These are phyloP conservation scores for Tragopan temminckii DNA, from an alignment of 2,797 vertebrate species.

Conservation along the genomic window DNA sequence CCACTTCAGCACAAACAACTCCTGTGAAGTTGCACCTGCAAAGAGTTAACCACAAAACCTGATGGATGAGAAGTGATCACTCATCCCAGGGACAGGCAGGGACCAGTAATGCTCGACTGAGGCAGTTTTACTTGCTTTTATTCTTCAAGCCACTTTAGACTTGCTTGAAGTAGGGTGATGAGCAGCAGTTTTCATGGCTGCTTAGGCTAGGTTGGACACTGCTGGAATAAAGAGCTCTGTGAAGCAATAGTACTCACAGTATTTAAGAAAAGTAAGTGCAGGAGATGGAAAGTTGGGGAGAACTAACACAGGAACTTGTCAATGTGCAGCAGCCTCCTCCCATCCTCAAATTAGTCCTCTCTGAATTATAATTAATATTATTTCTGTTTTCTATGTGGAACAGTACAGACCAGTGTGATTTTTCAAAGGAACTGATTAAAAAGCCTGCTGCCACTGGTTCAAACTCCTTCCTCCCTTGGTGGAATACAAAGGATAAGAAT, in stretches of 20 bases:
- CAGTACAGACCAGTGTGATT: slow-evolving; percentile 3
- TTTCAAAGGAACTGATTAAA: slow-evolving; percentile 35
- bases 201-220: not conserved
- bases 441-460: not conserved
- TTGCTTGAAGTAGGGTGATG: not conserved
- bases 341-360: not conserved
- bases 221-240: not conserved
- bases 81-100: not conserved
- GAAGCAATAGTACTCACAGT: not conserved
- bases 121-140: not conserved
- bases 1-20: slow-evolving; percentile 1
- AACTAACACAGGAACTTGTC: not conserved
- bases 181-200: not conserved
- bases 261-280: not conserved
- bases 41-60: slow-evolving; percentile 3
- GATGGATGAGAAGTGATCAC: slow-evolving; percentile 47
- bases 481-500: not conserved
- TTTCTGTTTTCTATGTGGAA: slow-evolving; percentile 13
- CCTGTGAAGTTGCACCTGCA: slow-evolving; percentile 29
- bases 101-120: not conserved
- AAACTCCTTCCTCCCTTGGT: not conserved
- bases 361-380: not conserved
- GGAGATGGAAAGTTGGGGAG: not conserved
- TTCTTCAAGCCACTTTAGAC: not conserved
- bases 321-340: not conserved